Evolutionary conservation across 2,888 invertebrate species (phyloP).

Genomic region (Syrista parreyssii): DNA sequence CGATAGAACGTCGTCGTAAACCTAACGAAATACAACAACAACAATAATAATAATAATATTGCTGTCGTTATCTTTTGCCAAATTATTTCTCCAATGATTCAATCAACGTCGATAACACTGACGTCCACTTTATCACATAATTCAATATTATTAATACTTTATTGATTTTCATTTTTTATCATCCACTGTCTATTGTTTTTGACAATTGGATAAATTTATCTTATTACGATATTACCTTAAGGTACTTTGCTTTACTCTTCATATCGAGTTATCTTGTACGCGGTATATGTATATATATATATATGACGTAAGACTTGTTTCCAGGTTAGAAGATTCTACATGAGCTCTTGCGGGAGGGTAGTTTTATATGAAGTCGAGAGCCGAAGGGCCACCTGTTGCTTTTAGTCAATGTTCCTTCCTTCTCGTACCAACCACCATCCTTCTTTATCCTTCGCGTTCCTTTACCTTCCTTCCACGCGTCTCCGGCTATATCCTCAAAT

Average conservation of each 20-base stretch:
- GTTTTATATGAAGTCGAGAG: conserved; percentile 30
- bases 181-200: neutral
- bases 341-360: conserved; percentile 53
- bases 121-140: neutral
- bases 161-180: neutral
- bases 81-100: neutral
- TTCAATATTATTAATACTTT: neutral
- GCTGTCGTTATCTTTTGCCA: neutral
- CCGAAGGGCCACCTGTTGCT: conserved; percentile 53
- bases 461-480: too few relatives aligned
- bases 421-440: too few relatives aligned
- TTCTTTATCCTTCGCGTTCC: too few relatives aligned
- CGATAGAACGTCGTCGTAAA: neutral
- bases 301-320: neutral
- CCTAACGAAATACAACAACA: neutral
- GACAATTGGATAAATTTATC: neutral
- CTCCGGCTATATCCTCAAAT: conserved; percentile 32
- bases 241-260: neutral
- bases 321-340: conserved; percentile 40
- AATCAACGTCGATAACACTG: neutral
- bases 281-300: neutral
- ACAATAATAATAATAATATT: neutral
- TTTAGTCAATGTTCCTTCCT: too few relatives aligned
- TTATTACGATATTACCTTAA: too few relatives aligned
- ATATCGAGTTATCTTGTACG: neutral